Evolutionary conservation across 2,888 invertebrate genomes (phyloP).

Genomic region (Chaetoderma sp.): DNA sequence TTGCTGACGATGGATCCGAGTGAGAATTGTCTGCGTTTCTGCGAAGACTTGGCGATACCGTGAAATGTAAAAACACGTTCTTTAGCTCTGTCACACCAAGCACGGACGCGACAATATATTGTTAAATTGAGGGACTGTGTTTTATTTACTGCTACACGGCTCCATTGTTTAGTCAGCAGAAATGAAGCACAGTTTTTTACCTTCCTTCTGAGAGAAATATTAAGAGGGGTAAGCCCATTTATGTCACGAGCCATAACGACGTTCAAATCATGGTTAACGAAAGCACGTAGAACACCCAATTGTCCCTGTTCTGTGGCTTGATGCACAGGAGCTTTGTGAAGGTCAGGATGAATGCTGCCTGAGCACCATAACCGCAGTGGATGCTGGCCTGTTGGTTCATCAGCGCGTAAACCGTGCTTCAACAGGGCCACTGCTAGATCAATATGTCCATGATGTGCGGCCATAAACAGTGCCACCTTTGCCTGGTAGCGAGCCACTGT

Average conservation of each 20-base stretch:
- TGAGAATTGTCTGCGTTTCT: slow-evolving; percentile 45
- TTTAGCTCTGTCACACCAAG: slow-evolving; percentile 63
- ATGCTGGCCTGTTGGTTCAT: slow-evolving; percentile 65
- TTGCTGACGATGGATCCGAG: slow-evolving; percentile 56
- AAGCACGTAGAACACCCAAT: slow-evolving; percentile 59
- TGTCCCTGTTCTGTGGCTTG: slow-evolving; percentile 64
- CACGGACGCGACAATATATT: slow-evolving; percentile 57
- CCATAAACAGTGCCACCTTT: slow-evolving; percentile 65
- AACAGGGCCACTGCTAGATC: slow-evolving; percentile 61
- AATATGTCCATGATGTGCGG: slow-evolving; percentile 65
- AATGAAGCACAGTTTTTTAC: slow-evolving; percentile 65
- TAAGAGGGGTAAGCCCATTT: slow-evolving; percentile 60
- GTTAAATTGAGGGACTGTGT: slow-evolving; percentile 54
- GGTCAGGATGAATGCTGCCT: slow-evolving; percentile 57
- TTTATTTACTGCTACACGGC: slow-evolving; percentile 57
- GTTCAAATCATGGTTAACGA: slow-evolving; percentile 63
- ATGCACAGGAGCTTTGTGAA: slow-evolving; percentile 60
- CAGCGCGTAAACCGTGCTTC: slow-evolving; percentile 56
- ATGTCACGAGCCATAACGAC: slow-evolving; percentile 64
- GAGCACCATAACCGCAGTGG: slow-evolving; percentile 63
- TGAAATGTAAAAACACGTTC: slow-evolving; percentile 55
- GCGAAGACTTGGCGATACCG: slow-evolving; percentile 58
- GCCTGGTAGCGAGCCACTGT: slow-evolving; percentile 60
- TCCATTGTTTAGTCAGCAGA: slow-evolving; percentile 68
- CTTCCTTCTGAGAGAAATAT: slow-evolving; percentile 61